phyloP scores from a whole-genome alignment of 2,888 invertebrate species.

The Lapara coniferarum region DNA sequence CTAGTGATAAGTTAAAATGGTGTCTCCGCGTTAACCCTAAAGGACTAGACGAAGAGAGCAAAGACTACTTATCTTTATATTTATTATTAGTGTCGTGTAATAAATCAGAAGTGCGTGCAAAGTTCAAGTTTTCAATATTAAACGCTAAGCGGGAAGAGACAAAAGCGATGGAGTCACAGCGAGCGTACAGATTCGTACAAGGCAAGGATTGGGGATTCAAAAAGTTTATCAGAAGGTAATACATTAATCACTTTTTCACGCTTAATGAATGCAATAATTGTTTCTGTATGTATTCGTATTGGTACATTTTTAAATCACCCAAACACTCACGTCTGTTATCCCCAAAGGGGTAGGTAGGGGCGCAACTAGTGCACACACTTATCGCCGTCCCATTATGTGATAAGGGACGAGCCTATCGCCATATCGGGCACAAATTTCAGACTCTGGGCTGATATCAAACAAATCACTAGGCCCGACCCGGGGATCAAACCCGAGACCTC shows the following conservation, averaged over 20 bases:
- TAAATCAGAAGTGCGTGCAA: conserved; percentile 99
- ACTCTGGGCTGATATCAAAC: too few relatives aligned
- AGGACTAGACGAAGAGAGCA: conserved; percentile 99
- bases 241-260: conserved; percentile 35
- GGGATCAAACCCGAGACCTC: too few relatives aligned
- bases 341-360: too few relatives aligned
- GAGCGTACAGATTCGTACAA: conserved; percentile 99
- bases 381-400: too few relatives aligned
- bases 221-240: conserved; percentile 95
- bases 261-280: background rate
- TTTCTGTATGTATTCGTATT: background rate
- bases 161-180: conserved; percentile 98
- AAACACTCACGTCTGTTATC: too few relatives aligned
- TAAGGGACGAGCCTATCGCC: too few relatives aligned
- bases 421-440: too few relatives aligned
- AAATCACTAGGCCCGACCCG: too few relatives aligned
- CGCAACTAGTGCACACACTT: too few relatives aligned
- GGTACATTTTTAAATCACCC: too few relatives aligned
- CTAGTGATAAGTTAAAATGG: conserved; percentile 99
- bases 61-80: conserved; percentile 99
- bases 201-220: conserved; percentile 99
- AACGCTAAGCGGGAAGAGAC: conserved; percentile 99
- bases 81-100: conserved; percentile 99
- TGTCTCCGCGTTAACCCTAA: conserved; percentile 99
- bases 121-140: conserved; percentile 99